Evolutionary conservation across 1,140 invertebrate species (phyloP).

Genomic region (Hycleus cichorii): DNA sequence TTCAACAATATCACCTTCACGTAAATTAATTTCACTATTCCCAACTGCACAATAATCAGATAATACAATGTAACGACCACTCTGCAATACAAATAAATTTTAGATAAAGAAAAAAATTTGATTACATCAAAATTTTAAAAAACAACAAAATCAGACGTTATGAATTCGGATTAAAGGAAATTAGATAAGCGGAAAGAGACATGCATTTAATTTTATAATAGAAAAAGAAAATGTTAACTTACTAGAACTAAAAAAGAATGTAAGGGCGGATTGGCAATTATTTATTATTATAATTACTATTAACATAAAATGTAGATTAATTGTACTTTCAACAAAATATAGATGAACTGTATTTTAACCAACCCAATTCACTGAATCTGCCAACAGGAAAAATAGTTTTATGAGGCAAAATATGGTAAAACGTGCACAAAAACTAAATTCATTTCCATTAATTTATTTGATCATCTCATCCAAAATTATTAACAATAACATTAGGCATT

Average conservation of each 20-base stretch:
- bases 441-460: too few species aligned
- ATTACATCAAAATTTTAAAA: neutral
- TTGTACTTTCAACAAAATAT: conserved; percentile 51
- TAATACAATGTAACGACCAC: conserved; percentile 71
- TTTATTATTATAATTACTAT: conserved; percentile 13
- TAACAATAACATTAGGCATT: too few species aligned
- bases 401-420: neutral
- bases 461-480: too few species aligned
- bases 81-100: conserved; percentile 36
- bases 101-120: neutral
- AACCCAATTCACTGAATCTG: conserved; percentile 48
- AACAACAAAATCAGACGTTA: too few species aligned
- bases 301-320: conserved; percentile 54
- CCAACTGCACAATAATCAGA: conserved; percentile 88
- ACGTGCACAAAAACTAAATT: too few species aligned
- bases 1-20: conserved; percentile 81
- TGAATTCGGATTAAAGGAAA: too few species aligned
- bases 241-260: conserved; percentile 27
- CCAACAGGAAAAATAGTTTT: conserved; percentile 31
- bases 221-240: conserved; percentile 21
- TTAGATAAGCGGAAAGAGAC: too few species aligned
- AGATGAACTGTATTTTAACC: conserved; percentile 32
- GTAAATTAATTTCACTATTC: conserved; percentile 78
- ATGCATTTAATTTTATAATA: conserved; percentile 7
- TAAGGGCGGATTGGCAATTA: conserved; percentile 43